Evolutionary conservation across 2,113 vertebrate species (phyloP).

Genomic region (Tachysurus vachellii): DNA sequence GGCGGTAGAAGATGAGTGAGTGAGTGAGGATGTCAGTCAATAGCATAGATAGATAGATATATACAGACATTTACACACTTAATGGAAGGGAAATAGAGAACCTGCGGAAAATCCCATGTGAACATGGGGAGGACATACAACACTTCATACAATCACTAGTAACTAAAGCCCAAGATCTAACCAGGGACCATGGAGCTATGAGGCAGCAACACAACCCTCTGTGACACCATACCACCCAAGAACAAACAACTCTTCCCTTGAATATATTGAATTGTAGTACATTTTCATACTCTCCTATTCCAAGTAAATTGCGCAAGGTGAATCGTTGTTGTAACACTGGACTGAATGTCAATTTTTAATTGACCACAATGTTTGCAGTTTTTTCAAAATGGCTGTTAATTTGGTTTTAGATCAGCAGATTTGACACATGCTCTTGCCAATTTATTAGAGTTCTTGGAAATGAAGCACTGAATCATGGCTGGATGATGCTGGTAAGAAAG

Average conservation of each 20-base stretch:
- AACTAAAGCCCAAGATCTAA: neutral
- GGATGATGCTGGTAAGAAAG: constrained; percentile 75
- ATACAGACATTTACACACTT: neutral
- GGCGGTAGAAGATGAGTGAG: too few species aligned
- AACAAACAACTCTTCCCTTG: neutral
- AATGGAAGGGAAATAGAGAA: neutral
- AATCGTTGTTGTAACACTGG: neutral
- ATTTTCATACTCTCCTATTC: neutral
- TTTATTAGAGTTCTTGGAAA: constrained; percentile 76
- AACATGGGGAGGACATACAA: neutral
- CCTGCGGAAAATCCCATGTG: neutral
- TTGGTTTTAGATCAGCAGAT: neutral
- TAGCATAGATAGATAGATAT: neutral
- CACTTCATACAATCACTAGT: neutral
- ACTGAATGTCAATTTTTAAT: neutral
- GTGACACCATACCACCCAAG: neutral
- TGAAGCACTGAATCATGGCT: constrained; percentile 97
- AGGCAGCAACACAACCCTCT: neutral
- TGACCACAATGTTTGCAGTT: neutral
- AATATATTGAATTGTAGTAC: neutral
- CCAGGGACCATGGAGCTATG: neutral
- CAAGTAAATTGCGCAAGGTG: neutral
- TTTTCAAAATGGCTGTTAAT: neutral
- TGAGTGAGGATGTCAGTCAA: too few species aligned
- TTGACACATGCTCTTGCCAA: neutral